Evolutionary conservation across 2,113 vertebrate genomes (phyloP), one percentile per base, ranked within the genome.

Genomic region (Notarius lentiginosus): DNA sequence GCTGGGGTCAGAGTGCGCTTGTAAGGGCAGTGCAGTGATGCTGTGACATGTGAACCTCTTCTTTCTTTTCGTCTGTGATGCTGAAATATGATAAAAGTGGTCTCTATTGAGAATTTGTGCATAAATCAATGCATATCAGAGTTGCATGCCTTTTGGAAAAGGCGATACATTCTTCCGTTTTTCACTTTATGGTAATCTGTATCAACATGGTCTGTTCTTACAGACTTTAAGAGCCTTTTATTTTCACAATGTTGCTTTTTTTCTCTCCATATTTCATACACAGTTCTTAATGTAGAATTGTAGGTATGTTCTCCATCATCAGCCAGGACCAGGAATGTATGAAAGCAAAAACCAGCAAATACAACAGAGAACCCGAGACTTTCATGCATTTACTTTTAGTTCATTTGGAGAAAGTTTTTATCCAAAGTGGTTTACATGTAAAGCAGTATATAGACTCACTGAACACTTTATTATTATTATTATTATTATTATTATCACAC

Each of bases 1-100:
- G 30, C 68, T 51, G 73, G 89, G 94, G 94, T 94, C 93, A 95
- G 87, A 92, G 92, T 91, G 92, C 91, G 91, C 60, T 84, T 22
- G 73, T 85, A 93, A 90, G 92, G 88, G 90, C 93, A 91, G 56
- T 15, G 7, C 56, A 83, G 55, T 84, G 84, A 84, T 87, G 75
- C 85, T 41, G 17, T 86, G 77, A 51, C 30, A 60, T 63, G 56
- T 86, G 58, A 88, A 56, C 72, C 49, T 84, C 8, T 65, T n/a
- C 61, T 53, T 20, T 85, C 47, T n/a, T 63, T 85, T 76, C 56
- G 15, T 66, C 75, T 51, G 9, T 61, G 18, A 61, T 58, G 41
- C 20, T 63, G 18, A 83, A 87, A 83, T 56, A 83, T 83, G 75
- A 77, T 82, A 60, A 82, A 58, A 47, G 60, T 65, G 20, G 49